These are phyloP conservation scores for Cataglyphis albicans DNA, from an alignment of 2,888 invertebrate species.

Conservation along the genomic window DNA sequence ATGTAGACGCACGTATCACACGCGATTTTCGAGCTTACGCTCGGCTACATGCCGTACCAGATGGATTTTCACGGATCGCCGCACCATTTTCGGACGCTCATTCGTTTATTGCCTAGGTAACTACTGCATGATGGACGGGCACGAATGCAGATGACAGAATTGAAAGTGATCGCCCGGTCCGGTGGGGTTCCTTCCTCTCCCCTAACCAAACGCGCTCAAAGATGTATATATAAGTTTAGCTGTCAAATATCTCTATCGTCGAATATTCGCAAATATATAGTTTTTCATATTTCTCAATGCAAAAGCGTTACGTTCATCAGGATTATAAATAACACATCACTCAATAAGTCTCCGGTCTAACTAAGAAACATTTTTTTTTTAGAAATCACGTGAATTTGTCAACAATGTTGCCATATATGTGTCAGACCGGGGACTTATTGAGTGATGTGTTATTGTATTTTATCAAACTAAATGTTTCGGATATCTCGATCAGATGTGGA, in stretches of 20 bases:
- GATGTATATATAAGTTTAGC: background rate
- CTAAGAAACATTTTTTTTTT: too few relatives aligned
- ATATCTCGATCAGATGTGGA: background rate
- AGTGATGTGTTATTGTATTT: background rate
- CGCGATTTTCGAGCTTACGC: conserved; percentile 59
- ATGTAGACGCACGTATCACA: conserved; percentile 66
- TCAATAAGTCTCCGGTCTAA: too few relatives aligned
- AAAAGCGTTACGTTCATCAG: background rate
- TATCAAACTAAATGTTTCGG: background rate
- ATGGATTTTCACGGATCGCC: conserved; percentile 59
- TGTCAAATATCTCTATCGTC: background rate
- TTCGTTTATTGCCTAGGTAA: conserved; percentile 58
- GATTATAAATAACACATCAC: background rate
- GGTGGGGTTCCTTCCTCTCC: background rate
- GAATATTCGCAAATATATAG: background rate
- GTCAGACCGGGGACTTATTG: too few relatives aligned
- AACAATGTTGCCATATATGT: too few relatives aligned
- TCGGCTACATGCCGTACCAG: conserved; percentile 38
- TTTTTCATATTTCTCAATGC: background rate
- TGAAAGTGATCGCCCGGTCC: conserved; percentile 49
- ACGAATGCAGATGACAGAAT: conserved; percentile 58
- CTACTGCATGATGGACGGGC: conserved; percentile 54
- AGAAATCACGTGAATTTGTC: too few relatives aligned
- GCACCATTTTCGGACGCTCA: conserved; percentile 53
- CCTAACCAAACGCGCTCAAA: background rate